Base-by-base conservation (phyloP, 1,140 invertebrate genomes). In the Trichonephila clavata region DNA sequence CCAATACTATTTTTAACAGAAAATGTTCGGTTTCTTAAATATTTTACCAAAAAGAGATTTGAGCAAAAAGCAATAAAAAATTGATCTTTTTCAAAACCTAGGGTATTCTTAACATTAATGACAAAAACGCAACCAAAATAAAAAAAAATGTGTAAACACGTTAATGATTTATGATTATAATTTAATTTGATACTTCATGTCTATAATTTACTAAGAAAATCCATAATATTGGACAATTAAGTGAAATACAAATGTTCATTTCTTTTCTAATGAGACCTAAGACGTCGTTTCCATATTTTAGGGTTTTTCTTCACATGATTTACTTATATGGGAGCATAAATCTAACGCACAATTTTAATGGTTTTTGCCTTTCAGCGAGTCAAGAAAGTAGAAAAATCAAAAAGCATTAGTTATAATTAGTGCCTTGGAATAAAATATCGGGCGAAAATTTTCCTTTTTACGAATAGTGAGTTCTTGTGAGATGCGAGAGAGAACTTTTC, bases 371-470 rank as follows among this genome's bases (percentile, higher is more conserved):
- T 77, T 20, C 27, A 77, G 18, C 18, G 71, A 39, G 71, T 77
- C 71, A 18, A 8, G 6, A 39, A 77, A 39, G 71, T 27, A 77
- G 71, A 14, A 77, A 77, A 71, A 77, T 32, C 14, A 27, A 32
- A 16, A 77, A 68, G 71, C 27, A 77, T 77, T 77, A 32, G 27
- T 77, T 77, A 77, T 77, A 77, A 77, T 77, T 77, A 77, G 71
- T 20, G 71, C 32, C 16, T 77, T 18, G 14, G 27, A 18, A 6
- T 16, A 63, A 77, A 77, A 18, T 39, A 39, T 77, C 27, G 4
- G 14, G 5, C 13, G 27, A 77, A 32, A 32, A 39, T 39, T 77
- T 77, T 63, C 18, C 32, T 18, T 68, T 68, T 10, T 14, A n/a
- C 21, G 10, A 77, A 77, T 77, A 77, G 32, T 39, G 27, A 20